phyloP scores from a whole-genome alignment of 2,113 vertebrate genomes.

The Etia nguti region DNA sequence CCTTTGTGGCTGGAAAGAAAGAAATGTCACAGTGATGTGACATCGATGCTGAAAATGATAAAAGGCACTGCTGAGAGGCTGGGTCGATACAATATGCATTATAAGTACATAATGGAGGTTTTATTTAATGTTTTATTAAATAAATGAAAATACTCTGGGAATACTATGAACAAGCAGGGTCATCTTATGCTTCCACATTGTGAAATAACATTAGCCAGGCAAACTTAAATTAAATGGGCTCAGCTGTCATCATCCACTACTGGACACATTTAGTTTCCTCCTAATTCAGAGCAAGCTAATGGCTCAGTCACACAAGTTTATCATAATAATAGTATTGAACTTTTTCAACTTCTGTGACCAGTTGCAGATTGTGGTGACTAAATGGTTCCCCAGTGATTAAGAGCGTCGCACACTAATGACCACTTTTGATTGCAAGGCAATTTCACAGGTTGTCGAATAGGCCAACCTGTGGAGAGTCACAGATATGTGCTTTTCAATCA shows the following conservation, averaged over 20 bases:
- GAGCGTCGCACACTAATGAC: too few relatives aligned
- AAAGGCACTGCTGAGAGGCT: not conserved
- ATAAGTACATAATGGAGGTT: not conserved
- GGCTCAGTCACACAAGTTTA: too few relatives aligned
- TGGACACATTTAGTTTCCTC: not conserved
- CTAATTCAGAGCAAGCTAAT: not conserved
- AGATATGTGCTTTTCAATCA: too few relatives aligned
- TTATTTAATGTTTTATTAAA: not conserved
- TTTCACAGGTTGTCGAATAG: too few relatives aligned
- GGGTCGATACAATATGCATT: fast-evolving
- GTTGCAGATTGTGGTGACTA: too few relatives aligned
- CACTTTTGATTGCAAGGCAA: too few relatives aligned
- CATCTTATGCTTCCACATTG: not conserved
- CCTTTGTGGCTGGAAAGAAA: not conserved
- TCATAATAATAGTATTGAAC: too few relatives aligned
- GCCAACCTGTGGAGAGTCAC: too few relatives aligned
- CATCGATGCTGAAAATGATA: not conserved
- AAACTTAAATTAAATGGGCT: not conserved
- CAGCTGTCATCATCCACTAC: not conserved
- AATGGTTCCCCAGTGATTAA: too few relatives aligned
- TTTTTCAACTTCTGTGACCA: too few relatives aligned
- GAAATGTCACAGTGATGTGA: too few relatives aligned
- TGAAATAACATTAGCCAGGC: not conserved
- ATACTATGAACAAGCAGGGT: not conserved
- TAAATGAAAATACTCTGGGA: not conserved